phyloP scores from a whole-genome alignment of 2,113 vertebrate species.

The Atrichornis clamosus region DNA sequence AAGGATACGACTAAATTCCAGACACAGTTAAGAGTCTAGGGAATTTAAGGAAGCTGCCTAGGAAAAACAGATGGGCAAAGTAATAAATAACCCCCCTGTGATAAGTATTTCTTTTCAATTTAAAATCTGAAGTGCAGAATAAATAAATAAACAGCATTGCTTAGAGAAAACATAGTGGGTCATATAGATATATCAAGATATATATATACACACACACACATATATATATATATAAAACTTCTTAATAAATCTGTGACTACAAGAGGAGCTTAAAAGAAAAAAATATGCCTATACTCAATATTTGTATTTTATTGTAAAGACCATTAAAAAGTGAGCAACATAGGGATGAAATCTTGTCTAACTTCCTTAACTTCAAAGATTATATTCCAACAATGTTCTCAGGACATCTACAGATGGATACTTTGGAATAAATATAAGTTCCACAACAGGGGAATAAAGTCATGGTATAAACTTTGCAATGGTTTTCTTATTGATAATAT shows the following conservation, averaged over 20 bases:
- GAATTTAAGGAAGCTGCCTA: background rate
- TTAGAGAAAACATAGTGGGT: background rate
- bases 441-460: background rate
- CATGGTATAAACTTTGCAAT: background rate
- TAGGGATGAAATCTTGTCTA: background rate
- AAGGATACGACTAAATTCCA: background rate
- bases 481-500: background rate
- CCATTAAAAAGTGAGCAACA: background rate
- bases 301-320: background rate
- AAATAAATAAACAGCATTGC: background rate
- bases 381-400: background rate
- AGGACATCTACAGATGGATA: background rate
- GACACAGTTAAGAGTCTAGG: background rate
- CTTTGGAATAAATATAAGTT: background rate
- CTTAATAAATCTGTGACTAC: background rate
- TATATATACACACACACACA: too few species aligned
- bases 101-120: background rate
- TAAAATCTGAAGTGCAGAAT: background rate
- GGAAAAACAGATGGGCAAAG: background rate
- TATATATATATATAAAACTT: background rate
- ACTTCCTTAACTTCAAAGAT: background rate
- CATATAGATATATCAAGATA: background rate
- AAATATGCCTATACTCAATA: background rate
- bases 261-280: background rate
- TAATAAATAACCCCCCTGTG: accelerated